Conservation (phyloP, 2,888 invertebrate genomes). For the Myathropa florea region DNA sequence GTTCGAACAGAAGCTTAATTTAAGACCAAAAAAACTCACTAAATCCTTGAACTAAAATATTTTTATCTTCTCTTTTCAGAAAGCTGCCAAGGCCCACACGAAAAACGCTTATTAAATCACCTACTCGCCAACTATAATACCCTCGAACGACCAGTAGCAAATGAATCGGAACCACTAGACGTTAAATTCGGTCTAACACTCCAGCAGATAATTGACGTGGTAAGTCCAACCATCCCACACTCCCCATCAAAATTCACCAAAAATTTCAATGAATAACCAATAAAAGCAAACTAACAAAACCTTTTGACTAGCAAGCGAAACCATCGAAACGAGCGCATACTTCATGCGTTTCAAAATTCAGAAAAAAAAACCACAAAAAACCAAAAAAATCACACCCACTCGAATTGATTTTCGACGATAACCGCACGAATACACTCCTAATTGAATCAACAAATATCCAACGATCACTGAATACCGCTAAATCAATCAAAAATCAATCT, state of each 20-base stretch:
- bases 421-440: neutral
- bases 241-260: neutral
- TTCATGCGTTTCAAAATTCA: constrained; percentile 28
- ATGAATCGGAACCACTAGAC: constrained; percentile 94
- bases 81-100: constrained; percentile 93
- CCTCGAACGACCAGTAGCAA: constrained; percentile 94
- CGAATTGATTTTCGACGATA: constrained; percentile 6
- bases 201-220: constrained; percentile 97
- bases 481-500: constrained; percentile 43
- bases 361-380: constrained; percentile 42
- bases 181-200: constrained; percentile 95
- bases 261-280: neutral
- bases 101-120: constrained; percentile 92
- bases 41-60: neutral
- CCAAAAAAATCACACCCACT: constrained; percentile 41
- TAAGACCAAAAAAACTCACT: too few relatives aligned
- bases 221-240: constrained; percentile 82
- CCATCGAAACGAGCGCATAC: neutral
- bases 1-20: too few relatives aligned
- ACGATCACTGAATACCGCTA: constrained; percentile 11
- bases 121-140: constrained; percentile 92
- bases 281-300: neutral
- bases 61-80: constrained; percentile 83
- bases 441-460: neutral
- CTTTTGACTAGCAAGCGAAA: constrained; percentile 22